Percentiles rank a stretch among this genome's conserved stretches.
These are phyloP conservation scores for Turnix velox DNA, from an alignment of 2,113 vertebrate species.

Conservation along the genomic window DNA sequence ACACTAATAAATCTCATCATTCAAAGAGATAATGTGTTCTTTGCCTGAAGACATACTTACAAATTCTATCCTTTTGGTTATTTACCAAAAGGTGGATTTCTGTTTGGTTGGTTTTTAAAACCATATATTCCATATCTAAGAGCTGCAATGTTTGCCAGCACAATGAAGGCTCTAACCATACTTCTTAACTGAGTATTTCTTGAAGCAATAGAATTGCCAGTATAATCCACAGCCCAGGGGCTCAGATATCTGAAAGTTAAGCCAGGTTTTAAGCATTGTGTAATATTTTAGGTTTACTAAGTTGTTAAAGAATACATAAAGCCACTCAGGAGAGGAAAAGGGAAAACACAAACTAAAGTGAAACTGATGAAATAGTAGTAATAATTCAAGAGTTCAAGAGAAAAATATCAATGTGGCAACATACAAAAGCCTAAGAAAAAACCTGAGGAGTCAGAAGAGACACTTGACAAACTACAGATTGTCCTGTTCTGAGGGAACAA, in stretches of 20 bases:
- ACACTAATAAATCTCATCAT: neutral
- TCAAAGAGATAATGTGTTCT: neutral
- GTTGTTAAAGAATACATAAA: neutral
- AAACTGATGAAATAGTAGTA: neutral
- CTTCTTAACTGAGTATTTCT: neutral
- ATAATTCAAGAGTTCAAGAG: neutral
- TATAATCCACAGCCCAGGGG: neutral
- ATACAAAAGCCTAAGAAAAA: neutral
- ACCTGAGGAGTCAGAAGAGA: neutral
- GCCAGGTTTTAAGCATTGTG: neutral
- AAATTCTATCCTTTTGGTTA: neutral
- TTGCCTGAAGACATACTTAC: neutral
- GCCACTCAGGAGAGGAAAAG: neutral
- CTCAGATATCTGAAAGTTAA: neutral
- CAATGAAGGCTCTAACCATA: neutral
- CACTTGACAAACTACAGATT: neutral
- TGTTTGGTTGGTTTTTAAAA: neutral
- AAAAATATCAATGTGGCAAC: neutral
- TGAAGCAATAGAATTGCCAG: neutral
- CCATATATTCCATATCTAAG: neutral
- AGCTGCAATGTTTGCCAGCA: neutral
- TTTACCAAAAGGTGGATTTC: neutral
- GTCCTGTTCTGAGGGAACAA: neutral
- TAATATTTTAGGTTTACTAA: neutral
- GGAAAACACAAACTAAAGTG: neutral